phyloP scores from a whole-genome alignment of 1,140 invertebrate species.

The Asbolus verrucosus region DNA sequence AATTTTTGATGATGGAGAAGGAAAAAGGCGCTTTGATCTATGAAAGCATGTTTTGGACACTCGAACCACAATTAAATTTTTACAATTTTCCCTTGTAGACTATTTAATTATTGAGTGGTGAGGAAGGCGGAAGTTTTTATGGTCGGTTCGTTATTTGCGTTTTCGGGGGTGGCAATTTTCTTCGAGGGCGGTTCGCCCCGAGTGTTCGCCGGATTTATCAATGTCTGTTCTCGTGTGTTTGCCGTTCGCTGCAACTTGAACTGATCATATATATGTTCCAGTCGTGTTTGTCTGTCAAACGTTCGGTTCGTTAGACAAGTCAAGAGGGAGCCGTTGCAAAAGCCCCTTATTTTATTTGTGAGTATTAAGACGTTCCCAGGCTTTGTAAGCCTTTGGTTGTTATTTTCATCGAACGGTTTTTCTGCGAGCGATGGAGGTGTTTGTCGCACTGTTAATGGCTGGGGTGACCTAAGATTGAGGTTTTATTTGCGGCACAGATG shows the following conservation, averaged over 20 bases:
- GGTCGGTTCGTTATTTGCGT: slow-evolving; percentile 4
- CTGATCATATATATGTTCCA: slow-evolving; percentile 38
- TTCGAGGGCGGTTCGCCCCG: slow-evolving; percentile 23
- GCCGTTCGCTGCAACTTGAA: slow-evolving; percentile 32
- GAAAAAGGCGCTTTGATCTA: slow-evolving; percentile 26
- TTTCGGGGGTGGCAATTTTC: slow-evolving; percentile 23
- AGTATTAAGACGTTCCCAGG: slow-evolving; percentile 3
- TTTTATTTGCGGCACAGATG: slow-evolving; percentile 40
- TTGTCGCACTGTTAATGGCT: neutral
- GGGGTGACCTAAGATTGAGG: neutral
- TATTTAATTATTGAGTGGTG: slow-evolving; percentile 30
- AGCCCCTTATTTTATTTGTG: slow-evolving; percentile 22
- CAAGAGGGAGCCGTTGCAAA: slow-evolving; percentile 23
- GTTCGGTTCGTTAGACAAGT: slow-evolving; percentile 51
- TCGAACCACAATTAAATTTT: slow-evolving; percentile 31
- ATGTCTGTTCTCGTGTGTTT: slow-evolving; percentile 31
- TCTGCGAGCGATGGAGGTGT: neutral
- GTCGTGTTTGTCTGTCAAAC: slow-evolving; percentile 49
- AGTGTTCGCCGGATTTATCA: slow-evolving; percentile 30
- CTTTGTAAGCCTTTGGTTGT: neutral
- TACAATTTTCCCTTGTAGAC: slow-evolving; percentile 7
- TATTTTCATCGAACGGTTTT: neutral
- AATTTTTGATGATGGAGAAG: slow-evolving; percentile 29
- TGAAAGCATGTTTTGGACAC: slow-evolving; percentile 29
- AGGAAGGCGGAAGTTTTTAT: slow-evolving; percentile 30